Evolutionary conservation across 2,113 vertebrate genomes (phyloP).

Genomic region (Furnarius figulus): DNA sequence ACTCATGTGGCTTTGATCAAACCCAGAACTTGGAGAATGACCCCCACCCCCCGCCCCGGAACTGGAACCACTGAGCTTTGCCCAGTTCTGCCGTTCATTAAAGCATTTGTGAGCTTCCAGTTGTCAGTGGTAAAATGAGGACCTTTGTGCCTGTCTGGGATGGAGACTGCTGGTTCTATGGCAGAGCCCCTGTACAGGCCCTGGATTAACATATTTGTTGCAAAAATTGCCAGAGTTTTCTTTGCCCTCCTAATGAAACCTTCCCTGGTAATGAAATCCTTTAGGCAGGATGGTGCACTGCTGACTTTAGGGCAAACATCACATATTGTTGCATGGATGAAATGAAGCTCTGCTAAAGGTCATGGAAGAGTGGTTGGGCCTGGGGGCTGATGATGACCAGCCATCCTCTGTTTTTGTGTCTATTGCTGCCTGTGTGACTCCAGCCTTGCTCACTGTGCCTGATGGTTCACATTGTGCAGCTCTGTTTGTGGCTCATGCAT

Average conservation of each 20-base stretch:
- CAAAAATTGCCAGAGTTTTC: background rate
- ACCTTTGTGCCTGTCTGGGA: background rate
- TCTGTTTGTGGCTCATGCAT: rapidly evolving
- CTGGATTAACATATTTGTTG: background rate
- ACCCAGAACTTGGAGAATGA: background rate
- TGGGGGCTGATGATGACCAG: background rate
- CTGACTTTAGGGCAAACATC: background rate
- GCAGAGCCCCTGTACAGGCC: background rate
- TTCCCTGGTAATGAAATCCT: background rate
- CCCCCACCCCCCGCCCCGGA: constrained; percentile 12
- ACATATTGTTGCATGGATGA: background rate
- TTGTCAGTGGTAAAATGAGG: background rate
- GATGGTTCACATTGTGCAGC: background rate
- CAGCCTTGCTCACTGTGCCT: background rate
- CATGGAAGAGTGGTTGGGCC: background rate
- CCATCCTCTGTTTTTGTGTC: background rate
- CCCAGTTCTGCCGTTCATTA: constrained; percentile 37
- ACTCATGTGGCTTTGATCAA: constrained; percentile 61
- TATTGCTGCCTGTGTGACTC: background rate
- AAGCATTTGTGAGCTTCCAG: background rate
- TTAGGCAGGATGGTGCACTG: background rate
- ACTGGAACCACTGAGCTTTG: constrained; percentile 10
- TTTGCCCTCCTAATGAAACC: background rate
- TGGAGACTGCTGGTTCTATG: background rate
- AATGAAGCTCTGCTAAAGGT: background rate